phyloP scores from a whole-genome alignment of 2,113 vertebrate species.

The Axis porcinus region DNA sequence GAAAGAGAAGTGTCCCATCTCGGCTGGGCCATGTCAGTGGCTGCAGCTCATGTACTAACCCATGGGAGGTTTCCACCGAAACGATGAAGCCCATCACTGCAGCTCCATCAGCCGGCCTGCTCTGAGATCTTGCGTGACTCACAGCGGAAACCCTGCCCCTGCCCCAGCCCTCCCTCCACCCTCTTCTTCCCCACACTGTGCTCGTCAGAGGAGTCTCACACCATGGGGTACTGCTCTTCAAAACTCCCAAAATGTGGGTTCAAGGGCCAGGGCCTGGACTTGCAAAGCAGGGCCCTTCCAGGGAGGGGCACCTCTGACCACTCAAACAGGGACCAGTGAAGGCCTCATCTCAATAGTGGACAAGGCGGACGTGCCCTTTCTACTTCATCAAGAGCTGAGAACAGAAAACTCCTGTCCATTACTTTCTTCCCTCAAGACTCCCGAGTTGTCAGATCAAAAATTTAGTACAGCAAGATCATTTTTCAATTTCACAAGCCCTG shows the following conservation, averaged over 20 bases:
- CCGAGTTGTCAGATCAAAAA: background rate
- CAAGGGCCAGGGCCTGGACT: background rate
- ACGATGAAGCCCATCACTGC: accelerated
- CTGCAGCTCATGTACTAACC: background rate
- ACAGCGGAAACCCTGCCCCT: background rate
- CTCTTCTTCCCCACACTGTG: background rate
- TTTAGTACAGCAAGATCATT: background rate
- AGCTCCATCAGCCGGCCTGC: background rate
- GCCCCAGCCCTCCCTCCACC: background rate
- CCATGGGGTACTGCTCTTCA: background rate
- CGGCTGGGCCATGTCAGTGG: background rate
- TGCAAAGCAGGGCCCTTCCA: background rate
- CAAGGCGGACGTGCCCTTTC: background rate
- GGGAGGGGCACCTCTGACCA: background rate
- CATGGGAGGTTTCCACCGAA: background rate
- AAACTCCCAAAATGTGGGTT: background rate
- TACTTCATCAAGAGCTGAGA: background rate
- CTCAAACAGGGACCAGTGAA: accelerated
- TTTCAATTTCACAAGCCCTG: background rate
- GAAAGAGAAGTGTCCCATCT: background rate
- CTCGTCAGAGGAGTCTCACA: background rate
- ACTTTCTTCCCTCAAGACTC: background rate
- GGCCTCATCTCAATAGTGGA: background rate
- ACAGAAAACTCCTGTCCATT: no score
- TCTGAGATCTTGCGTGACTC: background rate